These are phyloP conservation scores for Drosophila virilis DNA, from an alignment of 1,140 invertebrate genomes.

Conservation along the genomic window DNA sequence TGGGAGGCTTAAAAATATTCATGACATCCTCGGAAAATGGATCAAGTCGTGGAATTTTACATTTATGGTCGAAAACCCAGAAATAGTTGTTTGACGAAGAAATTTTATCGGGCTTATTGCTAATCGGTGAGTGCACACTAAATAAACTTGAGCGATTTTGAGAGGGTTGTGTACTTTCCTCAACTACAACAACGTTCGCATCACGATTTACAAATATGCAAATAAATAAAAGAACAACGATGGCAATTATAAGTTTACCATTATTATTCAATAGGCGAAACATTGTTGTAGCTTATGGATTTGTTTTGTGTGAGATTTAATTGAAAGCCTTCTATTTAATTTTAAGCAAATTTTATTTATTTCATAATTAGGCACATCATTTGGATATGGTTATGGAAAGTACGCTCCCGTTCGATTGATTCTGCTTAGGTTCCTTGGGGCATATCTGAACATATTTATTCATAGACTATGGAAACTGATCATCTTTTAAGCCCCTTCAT, in stretches of 20 bases:
- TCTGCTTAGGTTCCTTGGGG: background rate
- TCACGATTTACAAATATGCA: conserved; percentile 10
- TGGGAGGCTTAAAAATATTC: conserved; percentile 85
- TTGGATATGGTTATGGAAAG: no score
- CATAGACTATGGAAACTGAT: no score
- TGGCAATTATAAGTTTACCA: conserved; percentile 13
- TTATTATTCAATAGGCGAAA: background rate
- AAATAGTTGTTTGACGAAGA: conserved; percentile 12
- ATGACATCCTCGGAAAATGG: conserved; percentile 87
- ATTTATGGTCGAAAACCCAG: conserved; percentile 29
- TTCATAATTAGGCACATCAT: no score
- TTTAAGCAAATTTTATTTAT: background rate
- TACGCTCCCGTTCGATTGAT: background rate
- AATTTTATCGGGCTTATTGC: no score
- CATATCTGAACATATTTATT: no score
- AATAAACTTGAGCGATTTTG: background rate
- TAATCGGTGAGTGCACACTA: background rate
- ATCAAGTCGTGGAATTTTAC: conserved; percentile 85
- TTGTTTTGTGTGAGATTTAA: background rate
- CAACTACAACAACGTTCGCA: background rate
- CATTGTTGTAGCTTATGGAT: conserved; percentile 13
- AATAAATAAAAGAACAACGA: background rate
- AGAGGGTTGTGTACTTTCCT: background rate
- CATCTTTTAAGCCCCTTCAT: no score
- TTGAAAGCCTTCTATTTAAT: background rate